Conservation (phyloP, 2,888 invertebrate species). For the Lordiphosa andalusiaca region DNA sequence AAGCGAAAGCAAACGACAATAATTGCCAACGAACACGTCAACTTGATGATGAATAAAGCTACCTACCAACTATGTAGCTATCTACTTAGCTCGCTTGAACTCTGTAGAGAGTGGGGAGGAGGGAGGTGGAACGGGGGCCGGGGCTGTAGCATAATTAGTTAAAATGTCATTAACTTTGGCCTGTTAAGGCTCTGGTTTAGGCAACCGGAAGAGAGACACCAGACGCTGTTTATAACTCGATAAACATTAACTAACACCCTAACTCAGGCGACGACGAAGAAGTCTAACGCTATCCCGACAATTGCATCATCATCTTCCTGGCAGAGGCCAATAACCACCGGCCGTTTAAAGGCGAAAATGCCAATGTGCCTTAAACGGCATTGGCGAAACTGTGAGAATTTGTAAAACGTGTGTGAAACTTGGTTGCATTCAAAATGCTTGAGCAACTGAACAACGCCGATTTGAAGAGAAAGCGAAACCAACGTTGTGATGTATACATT, state of each 20-base stretch:
- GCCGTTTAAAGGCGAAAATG: constrained; percentile 31
- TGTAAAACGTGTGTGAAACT: constrained; percentile 25
- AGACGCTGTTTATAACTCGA: constrained; percentile 27
- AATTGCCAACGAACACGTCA: constrained; percentile 63
- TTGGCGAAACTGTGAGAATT: constrained; percentile 27
- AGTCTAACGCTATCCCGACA: constrained; percentile 24
- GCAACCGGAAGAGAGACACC: constrained; percentile 46
- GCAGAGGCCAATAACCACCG: constrained; percentile 8
- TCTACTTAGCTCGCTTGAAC: constrained; percentile 3
- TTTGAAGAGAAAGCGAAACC: constrained; percentile 20
- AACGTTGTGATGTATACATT: constrained; percentile 30
- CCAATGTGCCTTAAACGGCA: constrained; percentile 29
- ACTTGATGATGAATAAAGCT: constrained; percentile 20
- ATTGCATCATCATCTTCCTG: constrained; percentile 41
- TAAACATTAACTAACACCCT: constrained; percentile 31
- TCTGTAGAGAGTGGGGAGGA: too few relatives aligned
- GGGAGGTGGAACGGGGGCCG: constrained; percentile 15
- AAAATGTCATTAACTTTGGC: constrained; percentile 57
- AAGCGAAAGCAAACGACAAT: constrained; percentile 49
- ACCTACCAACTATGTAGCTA: background rate
- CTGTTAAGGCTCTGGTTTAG: constrained; percentile 49
- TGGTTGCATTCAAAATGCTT: constrained; percentile 1
- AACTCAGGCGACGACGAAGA: constrained; percentile 18
- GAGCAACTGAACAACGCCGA: constrained; percentile 17
- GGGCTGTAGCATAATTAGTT: constrained; percentile 59